Percentiles rank a stretch among this genome's conserved stretches.
phyloP scores from a whole-genome alignment of 2,113 vertebrate genomes.

The Ochotona princeps region DNA sequence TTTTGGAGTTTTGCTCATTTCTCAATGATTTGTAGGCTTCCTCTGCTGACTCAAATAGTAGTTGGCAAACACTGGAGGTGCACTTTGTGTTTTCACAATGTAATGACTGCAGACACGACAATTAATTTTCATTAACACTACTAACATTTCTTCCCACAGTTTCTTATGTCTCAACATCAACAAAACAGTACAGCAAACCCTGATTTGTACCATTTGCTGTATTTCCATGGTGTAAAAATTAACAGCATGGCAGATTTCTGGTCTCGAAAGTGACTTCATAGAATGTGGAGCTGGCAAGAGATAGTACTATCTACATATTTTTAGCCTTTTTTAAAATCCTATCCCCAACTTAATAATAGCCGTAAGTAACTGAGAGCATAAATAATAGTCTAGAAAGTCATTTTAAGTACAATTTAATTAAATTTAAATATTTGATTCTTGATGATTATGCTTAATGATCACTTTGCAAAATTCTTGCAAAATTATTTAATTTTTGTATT shows the following conservation, averaged over 20 bases:
- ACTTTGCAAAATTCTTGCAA: neutral
- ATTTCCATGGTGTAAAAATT: neutral
- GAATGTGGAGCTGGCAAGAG: neutral
- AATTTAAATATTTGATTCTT: constrained; percentile 30
- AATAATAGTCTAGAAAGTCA: neutral
- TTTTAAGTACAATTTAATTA: constrained; percentile 19
- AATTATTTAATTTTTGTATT: neutral
- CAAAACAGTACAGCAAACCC: neutral
- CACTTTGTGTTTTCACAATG: neutral
- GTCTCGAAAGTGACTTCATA: neutral
- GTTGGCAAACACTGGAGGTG: neutral
- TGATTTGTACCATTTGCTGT: neutral
- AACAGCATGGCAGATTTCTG: neutral
- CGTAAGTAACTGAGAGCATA: neutral
- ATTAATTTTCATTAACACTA: constrained; percentile 20
- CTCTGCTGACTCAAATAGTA: neutral
- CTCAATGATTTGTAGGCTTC: neutral
- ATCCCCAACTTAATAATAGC: neutral
- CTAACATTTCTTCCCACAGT: neutral
- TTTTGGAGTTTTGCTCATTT: neutral
- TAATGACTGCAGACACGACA: neutral
- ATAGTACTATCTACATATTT: neutral
- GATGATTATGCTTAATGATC: neutral
- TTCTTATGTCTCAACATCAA: neutral
- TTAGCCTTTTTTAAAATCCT: neutral